Base-by-base conservation (phyloP, 2,797 vertebrate species). In the Coccyzus lansbergi region DNA sequence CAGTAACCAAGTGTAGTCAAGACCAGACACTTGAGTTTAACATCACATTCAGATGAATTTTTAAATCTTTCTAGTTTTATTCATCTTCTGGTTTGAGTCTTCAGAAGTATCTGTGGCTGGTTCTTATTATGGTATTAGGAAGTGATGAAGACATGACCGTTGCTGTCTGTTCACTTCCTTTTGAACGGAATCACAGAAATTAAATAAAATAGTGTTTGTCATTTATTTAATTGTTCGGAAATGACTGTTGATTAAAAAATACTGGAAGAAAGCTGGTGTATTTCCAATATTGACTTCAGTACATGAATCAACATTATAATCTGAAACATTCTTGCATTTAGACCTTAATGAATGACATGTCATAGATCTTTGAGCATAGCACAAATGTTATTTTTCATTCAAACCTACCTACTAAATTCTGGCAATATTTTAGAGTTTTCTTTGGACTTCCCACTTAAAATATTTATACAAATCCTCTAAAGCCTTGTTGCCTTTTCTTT, bases 181-280 rank as follows among this genome's bases (percentile, higher is more conserved):
- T 95, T 72, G 82, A 89, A 89, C 17, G 78, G 40, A 92, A 63
- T 81, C 52, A 81, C 12, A 71, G 42, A 95, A 92, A 95, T 86
- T 91, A 89, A 89, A 96, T 90, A 78, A 93, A 58, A 46, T 21
- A 77, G 42, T 65, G 60, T 81, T 91, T 91, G 58, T 86, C 82
- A 78, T 92, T 91, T 93, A 95, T 96, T 83, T 83, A 89, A 94
- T 95, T 91, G 38, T 90, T 96, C 95, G 67, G 78, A 91, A 94
- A 94, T 63, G 8, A 49, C 79, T 44, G 65, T 55, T 85, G 36
- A 89, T 83, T 89, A 52, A 88, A 86, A 91, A 89, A 24, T 55
- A 78, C 85, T 77, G 82, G 58, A 76, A 62, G 10, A 84, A 90
- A 38, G 69, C 53, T 81, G 22, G 19, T 62, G 42, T 52, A 53